phyloP scores from a whole-genome alignment of 2,888 invertebrate species.

The Sinopyrophorus schimmeli region DNA sequence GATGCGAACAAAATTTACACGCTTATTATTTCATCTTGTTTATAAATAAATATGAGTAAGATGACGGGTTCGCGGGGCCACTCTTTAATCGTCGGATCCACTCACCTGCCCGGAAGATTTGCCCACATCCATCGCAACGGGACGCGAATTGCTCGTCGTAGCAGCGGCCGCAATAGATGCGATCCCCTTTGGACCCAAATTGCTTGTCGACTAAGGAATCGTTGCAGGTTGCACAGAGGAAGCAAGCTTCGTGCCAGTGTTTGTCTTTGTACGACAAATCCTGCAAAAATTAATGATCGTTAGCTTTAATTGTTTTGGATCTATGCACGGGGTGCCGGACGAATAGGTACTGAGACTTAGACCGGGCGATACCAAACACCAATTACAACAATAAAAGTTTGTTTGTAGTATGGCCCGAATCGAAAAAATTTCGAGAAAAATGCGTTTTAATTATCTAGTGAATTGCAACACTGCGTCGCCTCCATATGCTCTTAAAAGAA shows the following conservation, averaged over 20 bases:
- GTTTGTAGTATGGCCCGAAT: too few species aligned
- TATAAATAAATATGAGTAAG: slow-evolving; percentile 19
- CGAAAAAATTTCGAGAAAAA: too few species aligned
- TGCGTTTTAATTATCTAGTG: too few species aligned
- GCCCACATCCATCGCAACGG: slow-evolving; percentile 97
- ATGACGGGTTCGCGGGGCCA: too few species aligned
- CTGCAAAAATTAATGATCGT: too few species aligned
- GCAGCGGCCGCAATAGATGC: slow-evolving; percentile 99
- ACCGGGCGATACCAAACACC: too few species aligned
- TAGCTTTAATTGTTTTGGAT: too few species aligned
- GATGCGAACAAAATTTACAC: slow-evolving; percentile 11
- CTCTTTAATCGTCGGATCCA: slow-evolving; percentile 41
- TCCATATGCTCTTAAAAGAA: too few species aligned
- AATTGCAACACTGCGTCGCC: too few species aligned
- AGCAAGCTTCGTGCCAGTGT: slow-evolving; percentile 99
- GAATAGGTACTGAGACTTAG: too few species aligned
- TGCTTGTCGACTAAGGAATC: slow-evolving; percentile 98
- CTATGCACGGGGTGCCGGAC: too few species aligned
- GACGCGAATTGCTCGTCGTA: slow-evolving; percentile 99
- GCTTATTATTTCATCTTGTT: slow-evolving; percentile 8
- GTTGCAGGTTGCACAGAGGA: slow-evolving; percentile 97
- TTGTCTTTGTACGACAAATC: slow-evolving; percentile 99
- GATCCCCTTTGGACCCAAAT: slow-evolving; percentile 98
- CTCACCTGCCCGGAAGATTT: slow-evolving; percentile 99
- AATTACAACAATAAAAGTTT: too few species aligned